phyloP scores from a whole-genome alignment of 2,113 vertebrate genomes.

The Scomber japonicus region DNA sequence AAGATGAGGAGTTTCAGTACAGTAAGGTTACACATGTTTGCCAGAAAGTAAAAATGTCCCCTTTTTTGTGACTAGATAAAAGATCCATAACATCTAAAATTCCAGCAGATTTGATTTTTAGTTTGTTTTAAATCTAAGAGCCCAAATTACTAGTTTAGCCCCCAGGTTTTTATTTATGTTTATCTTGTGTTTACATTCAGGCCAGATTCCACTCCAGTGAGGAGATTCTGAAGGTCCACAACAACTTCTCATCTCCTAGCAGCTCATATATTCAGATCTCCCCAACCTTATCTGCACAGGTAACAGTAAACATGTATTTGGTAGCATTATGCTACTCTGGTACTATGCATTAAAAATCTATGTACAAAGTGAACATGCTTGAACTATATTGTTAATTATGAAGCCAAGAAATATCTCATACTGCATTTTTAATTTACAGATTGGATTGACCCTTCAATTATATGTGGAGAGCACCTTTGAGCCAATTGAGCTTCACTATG shows the following conservation, averaged over 20 bases:
- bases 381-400: background rate
- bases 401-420: background rate
- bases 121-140: too few species aligned
- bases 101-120: too few species aligned
- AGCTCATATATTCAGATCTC: conserved; percentile 88
- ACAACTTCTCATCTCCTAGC: conserved; percentile 82
- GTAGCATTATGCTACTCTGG: background rate
- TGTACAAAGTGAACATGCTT: background rate
- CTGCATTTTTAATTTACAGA: conserved; percentile 78
- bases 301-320: conserved; percentile 64
- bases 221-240: conserved; percentile 48
- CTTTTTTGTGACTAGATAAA: too few species aligned
- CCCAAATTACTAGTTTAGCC: background rate
- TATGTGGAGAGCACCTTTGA: conserved; percentile 84
- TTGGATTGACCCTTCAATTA: conserved; percentile 86
- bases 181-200: conserved; percentile 43
- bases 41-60: background rate
- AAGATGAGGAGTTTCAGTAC: conserved; percentile 50
- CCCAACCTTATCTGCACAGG: conserved; percentile 83
- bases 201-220: conserved; percentile 63
- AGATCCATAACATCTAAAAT: background rate
- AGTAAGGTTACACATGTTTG: background rate
- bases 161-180: background rate
- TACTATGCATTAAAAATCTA: background rate
- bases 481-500: conserved; percentile 84